Evolutionary conservation across 2,888 invertebrate species (phyloP).

Genomic region (Drosophila testacea): DNA sequence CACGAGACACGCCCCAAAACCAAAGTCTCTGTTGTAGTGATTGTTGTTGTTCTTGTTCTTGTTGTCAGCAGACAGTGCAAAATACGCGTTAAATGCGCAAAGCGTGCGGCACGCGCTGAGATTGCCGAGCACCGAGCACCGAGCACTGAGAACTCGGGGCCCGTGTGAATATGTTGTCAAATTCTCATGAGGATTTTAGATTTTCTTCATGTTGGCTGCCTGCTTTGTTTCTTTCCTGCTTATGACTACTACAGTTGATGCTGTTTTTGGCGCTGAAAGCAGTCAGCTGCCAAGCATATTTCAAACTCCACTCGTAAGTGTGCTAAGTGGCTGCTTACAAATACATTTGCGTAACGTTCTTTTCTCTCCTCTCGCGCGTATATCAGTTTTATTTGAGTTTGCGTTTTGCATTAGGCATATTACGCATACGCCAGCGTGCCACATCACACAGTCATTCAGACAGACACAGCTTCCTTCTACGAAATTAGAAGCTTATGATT

Average conservation of each 20-base stretch:
- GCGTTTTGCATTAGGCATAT: constrained; percentile 79
- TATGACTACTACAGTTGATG: constrained; percentile 28
- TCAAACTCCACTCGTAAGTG: constrained; percentile 75
- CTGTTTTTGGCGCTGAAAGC: constrained; percentile 49
- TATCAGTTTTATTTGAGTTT: constrained; percentile 80
- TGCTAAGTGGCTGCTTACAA: constrained; percentile 80
- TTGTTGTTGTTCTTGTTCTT: constrained; percentile 19
- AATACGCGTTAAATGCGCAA: constrained; percentile 80
- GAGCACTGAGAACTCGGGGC: constrained; percentile 1
- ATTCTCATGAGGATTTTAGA: constrained; percentile 74
- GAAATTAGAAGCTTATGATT: constrained; percentile 78
- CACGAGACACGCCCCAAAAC: constrained; percentile 32
- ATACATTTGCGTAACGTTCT: constrained; percentile 70
- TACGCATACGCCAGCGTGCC: constrained; percentile 70
- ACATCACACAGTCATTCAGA: constrained; percentile 16
- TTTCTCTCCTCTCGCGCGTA: constrained; percentile 30
- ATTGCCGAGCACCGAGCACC: constrained; percentile 51
- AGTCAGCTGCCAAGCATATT: constrained; percentile 75
- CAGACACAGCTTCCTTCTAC: constrained; percentile 3
- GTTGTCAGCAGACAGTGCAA: constrained; percentile 60
- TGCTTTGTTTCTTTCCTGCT: constrained; percentile 32
- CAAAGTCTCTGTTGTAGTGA: constrained; percentile 3
- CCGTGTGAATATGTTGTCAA: constrained; percentile 80
- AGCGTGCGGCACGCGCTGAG: constrained; percentile 79
- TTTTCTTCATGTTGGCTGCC: constrained; percentile 41